Percentiles rank a stretch among this genome's conserved stretches.
phyloP scores from a whole-genome alignment of 2,797 vertebrate species.

The Phataginus tricuspis region DNA sequence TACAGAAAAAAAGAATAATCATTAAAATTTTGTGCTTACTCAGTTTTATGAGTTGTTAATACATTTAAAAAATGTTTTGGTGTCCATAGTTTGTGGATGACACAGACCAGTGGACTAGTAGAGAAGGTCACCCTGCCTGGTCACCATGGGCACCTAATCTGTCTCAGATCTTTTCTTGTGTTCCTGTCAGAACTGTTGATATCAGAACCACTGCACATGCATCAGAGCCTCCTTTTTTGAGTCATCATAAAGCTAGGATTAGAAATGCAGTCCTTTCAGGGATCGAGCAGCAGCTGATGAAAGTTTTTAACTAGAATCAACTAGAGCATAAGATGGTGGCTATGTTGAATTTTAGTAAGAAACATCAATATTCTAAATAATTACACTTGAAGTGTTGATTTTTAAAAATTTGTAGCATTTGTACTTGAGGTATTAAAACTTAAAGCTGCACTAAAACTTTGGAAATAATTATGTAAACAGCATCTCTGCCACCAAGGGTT shows the following conservation, averaged over 20 bases:
- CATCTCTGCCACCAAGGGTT: neutral
- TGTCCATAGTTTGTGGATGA: neutral
- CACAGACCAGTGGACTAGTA: neutral
- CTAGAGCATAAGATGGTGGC: neutral
- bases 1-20: neutral
- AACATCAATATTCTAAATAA: neutral
- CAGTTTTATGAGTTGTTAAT: constrained; percentile 8
- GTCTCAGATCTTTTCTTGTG: neutral
- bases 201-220: neutral
- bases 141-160: neutral
- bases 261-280: neutral
- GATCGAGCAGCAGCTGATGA: neutral
- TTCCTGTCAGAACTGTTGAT: neutral
- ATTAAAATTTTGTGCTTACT: neutral
- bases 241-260: neutral
- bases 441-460: neutral
- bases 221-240: neutral
- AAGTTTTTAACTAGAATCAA: constrained; percentile 35
- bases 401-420: constrained; percentile 25
- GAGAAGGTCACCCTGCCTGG: neutral
- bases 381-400: neutral
- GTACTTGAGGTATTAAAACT: neutral
- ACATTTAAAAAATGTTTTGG: neutral
- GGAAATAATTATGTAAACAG: neutral
- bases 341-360: constrained; percentile 43